phyloP scores from a whole-genome alignment of 1,140 invertebrate species.

The Drosophila leontia region DNA sequence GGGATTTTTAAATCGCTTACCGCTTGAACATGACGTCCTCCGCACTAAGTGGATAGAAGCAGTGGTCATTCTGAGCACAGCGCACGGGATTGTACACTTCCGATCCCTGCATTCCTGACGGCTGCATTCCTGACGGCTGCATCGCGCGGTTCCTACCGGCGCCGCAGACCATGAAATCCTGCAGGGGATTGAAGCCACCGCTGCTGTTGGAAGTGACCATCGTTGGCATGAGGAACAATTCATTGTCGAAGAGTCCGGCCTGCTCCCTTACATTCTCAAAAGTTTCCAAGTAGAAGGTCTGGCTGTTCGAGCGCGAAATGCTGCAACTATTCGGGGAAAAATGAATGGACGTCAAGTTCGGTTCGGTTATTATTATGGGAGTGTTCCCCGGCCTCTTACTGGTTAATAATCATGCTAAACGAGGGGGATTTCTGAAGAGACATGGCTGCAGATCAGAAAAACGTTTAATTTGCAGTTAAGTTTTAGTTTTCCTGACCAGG shows the following conservation, averaged over 20 bases:
- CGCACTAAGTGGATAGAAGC: too few species aligned
- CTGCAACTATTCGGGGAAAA: background rate
- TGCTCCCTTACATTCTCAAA: background rate
- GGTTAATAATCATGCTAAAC: constrained; percentile 25
- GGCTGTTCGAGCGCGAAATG: constrained; percentile 18
- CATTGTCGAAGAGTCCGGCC: background rate
- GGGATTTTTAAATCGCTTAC: constrained; percentile 22
- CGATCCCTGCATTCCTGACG: background rate
- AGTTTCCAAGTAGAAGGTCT: background rate
- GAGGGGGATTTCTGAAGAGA: constrained; percentile 9
- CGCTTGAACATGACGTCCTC: background rate
- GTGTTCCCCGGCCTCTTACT: background rate
- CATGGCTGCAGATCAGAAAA: constrained; percentile 2
- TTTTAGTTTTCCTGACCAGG: background rate
- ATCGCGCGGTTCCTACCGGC: too few species aligned
- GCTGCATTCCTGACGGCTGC: background rate
- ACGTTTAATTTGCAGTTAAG: constrained; percentile 2
- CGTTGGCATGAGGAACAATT: background rate
- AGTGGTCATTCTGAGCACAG: background rate
- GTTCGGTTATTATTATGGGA: background rate
- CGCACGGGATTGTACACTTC: background rate
- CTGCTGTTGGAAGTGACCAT: background rate
- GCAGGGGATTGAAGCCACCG: background rate
- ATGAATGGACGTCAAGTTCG: background rate
- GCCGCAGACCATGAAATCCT: constrained; percentile 6